Evolutionary conservation across 2,113 vertebrate genomes (phyloP), one percentile per base, ranked within the genome.

Genomic region (Petrocephalus zakoni): DNA sequence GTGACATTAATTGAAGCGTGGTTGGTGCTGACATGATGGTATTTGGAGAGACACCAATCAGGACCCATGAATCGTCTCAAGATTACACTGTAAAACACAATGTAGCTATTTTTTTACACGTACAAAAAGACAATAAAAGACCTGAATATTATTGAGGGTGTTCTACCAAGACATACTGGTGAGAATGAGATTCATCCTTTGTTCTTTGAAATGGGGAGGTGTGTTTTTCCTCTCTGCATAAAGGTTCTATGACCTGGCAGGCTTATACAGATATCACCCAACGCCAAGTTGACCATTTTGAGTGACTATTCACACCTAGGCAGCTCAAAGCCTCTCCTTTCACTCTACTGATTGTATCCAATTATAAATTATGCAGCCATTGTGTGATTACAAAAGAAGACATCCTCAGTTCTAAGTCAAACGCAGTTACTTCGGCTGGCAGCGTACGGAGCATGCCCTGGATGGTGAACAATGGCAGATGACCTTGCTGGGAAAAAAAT

Each of bases 361-460:
- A 97, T 98, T 98, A 98, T 98, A 97, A 98, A 98, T 98, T 97
- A 99, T 98, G 97, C 97, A 98, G 96, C 96, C 97, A 96, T 93
- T 97, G 97, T 96, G 97, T 96, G 95, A 96, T 97, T 96, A 97
- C 97, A 98, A 97, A 99, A 97, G 97, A 98, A 98, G 97, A 98
- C 97, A 98, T 98, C 97, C 96, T 96, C 96, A 96, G 96, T 97
- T 97, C 96, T 97, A 97, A 97, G 97, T 98, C 98, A 97, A 96
- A 97, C 97, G 96, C 97, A 98, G 98, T 99, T 98, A 99, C 95
- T 96, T 96, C 96, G 96, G 96, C 81, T 96, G 94, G 94, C 95
- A 96, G 97, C 96, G 95, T 95, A 94, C 95, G 94, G 95, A 96
- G 96, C 96, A 96, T 96, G 97, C 97, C 97, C 96, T 87, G 97